Evolutionary conservation across 2,797 vertebrate genomes (phyloP), one percentile per base, ranked within the genome.

Genomic region (Allobates femoralis): DNA sequence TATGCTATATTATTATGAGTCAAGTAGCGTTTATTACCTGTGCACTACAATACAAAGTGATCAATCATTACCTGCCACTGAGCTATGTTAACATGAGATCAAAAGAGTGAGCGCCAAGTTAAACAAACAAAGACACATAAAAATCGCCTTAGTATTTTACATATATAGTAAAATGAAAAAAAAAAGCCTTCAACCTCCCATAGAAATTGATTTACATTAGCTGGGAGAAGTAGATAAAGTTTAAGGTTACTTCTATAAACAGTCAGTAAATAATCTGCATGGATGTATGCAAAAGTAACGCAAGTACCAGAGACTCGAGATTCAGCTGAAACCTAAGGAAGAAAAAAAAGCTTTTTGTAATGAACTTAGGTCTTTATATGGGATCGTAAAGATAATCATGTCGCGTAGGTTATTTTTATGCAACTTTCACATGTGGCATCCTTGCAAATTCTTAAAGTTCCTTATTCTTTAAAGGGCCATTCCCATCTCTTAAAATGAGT

Each of bases 1-100:
- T 96, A 95, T 93, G 93, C 94, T 93, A 93, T 92, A 94, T 95
- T 95, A 96, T 94, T 95, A 94, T 95, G 91, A 95, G 93, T 92
- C 92, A 94, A 94, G 92, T 93, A 93, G 92, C 94, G 92, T 95
- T 96, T 96, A 95, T 95, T 94, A 93, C 92, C 92, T 90, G 86
- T 93, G 95, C 91, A 95, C 95, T 94, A 94, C 93, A 93, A 95
- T 94, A 94, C 89, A 89, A 91, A 88, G 92, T 94, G 93, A 96
- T 96, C 95, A 95, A 96, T 95, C 95, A 96, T 94, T 95, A 96
- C 94, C 92, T 95, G 94, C 89, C 94, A 94, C 95, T 95, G 95
- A 95, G 93, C 92, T 95, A 94, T 95, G 95, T 93, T 94, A 95
- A 96, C 93, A 93, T 91, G 89, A 94, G 93, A 95, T 96, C 95